Base-by-base conservation (phyloP, 2,888 invertebrate genomes). In the Ormyrus labotus region DNA sequence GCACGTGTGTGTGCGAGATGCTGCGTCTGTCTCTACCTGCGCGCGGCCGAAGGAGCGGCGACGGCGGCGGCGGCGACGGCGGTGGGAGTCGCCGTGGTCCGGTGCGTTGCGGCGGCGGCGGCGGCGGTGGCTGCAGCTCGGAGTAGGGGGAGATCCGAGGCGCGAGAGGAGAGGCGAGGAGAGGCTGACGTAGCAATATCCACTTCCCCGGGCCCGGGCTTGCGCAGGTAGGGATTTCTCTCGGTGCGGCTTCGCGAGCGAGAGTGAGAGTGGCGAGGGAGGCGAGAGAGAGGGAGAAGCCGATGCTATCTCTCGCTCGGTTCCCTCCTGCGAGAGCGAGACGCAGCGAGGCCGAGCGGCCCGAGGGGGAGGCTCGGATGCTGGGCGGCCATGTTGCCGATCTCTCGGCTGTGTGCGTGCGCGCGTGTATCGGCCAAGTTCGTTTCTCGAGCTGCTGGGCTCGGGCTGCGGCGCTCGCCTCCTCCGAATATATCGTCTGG, bases 321-420 rank as follows among this genome's bases (percentile, higher is more conserved):
- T 34, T 34, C 34, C 34, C 34, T 34, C 34, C 34, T 34, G 80
- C 50, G 80, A 68, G 74, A 55, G 83, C 84, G 82, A 81, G 69
- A 79, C 83, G 69, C 70, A 61, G 57, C 13, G 77, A 63, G 69
- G 34, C 34, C 34, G 51, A 61, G 69, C 76, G 58, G 11, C 34
- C 34, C 34, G 71, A 83, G 85, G 74, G 80, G 85, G 83, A 83
- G 80, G 71, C 76, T 63, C 92, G 92, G 92, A 92, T 91, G 92
- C 92, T 88, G 89, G 91, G 93, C 93, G 93, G 93, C 93, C 94
- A 93, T 93, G 94, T 94, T 94, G 94, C 93, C 93, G 93, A 93
- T 93, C 93, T 93, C 93, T 71, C 71, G 65, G 11, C 45, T 51
- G 70, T 58, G 57, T 71, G 47, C n/a, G 65, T 53, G 65, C 63